Evolutionary conservation across 2,888 invertebrate species (phyloP), one percentile per base, ranked within the genome.

Genomic region (Hylaea fasciaria): DNA sequence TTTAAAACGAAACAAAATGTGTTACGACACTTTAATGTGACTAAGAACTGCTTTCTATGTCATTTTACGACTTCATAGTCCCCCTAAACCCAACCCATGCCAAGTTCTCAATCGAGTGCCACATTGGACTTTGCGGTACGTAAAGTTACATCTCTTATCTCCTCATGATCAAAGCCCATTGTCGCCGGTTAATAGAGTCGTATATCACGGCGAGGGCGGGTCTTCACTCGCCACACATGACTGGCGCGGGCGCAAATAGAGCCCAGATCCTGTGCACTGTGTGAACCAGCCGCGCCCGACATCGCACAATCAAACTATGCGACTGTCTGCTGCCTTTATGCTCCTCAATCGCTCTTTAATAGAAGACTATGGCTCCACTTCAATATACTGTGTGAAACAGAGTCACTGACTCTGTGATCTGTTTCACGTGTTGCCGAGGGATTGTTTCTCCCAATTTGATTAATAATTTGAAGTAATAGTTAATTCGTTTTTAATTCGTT

Each of bases 201-300:
- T 77, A 78, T 78, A 77, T 81, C 74, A 74, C 69, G 64, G 72
- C 66, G 66, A 73, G 81, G 89, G 89, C 78, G 84, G 74, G 87
- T 74, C 68, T 51, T 64, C 59, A 14, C 39, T 44, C 85, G 86
- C 78, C 79, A 83, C 86, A 83, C 81, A 81, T 83, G 86, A 87
- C 68, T 81, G 78, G 68, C 83, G 83, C 84, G 71, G 70, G 78
- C 86, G 86, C 86, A 87, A 91, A 91, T 91, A 85, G 90, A 89
- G 89, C 91, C 87, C 89, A 91, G 89, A 91, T 92, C 91, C 91
- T 91, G 88, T 86, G 79, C 77, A 71, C 71, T 83, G 85, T 84
- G 84, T 83, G 88, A 87, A 83, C 82, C 73, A 72, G 72, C 85
- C 84, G 80, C 87, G 66, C 87, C 86, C 80, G 70, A 69, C 71